Base-by-base conservation (phyloP, 2,797 vertebrate species). In the Enteromius afrohamiltoni region DNA sequence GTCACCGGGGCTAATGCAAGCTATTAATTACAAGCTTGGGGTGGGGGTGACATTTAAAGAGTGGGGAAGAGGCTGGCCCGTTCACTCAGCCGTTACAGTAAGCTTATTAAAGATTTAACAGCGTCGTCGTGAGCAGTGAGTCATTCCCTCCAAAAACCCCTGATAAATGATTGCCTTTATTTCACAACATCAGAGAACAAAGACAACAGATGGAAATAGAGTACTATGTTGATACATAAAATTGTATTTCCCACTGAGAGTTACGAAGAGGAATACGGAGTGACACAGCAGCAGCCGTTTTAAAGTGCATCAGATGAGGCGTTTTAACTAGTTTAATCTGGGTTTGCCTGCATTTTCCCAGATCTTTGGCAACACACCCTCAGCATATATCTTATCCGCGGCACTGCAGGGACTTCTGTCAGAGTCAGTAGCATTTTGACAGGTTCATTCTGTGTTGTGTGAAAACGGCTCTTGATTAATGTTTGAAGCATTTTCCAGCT, bases 11-110 rank as follows among this genome's bases (percentile, higher is more conserved):
- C 89, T 91, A 92, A 93, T 92, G 90, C 86, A 53, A 89, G 90
- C 86, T 89, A 88, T 91, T 93, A 92, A 91, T 92, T 92, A 89
- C 79, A 83, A 89, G 85, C 87, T 88, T 86, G 86, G 69, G 40
- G 51, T 88, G 80, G 67, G 86, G 88, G 85, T 91, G 89, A 92
- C 83, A 88, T 91, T 91, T 88, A 76, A 85, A 87, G 86, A 90
- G 86, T 86, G 82, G 75, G 60, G 79, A 87, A 85, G 88, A 88
- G 47, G 60, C 69, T 34, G 49, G 37, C 21, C 73, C 19, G 1
- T 60, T 82, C 80, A 82, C 37, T 82, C 80, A 82, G 55, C 55
- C 40, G 42, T 64, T 64, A 81, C 67, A 42, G 68, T 58, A 47
- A 81, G 51, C 53, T 82, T 82, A 82, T 75, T 65, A 64, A 75